Evolutionary conservation across 2,797 vertebrate species (phyloP), one percentile per base, ranked within the genome.

Genomic region (Sebastes oblongus): DNA sequence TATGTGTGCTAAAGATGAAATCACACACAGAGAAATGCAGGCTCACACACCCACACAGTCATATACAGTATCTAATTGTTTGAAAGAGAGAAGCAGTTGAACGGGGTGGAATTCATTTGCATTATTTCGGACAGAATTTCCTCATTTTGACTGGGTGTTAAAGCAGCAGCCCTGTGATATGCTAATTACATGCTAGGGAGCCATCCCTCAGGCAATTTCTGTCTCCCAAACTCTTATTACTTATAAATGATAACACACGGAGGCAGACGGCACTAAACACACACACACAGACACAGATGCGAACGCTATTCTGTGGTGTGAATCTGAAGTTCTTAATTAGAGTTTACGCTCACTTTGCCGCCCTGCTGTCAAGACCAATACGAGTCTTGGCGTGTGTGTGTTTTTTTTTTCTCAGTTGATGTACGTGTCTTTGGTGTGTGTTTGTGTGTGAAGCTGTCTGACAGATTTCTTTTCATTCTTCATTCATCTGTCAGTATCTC

Each of bases 151-250:
- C 84, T 89, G 80, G 79, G 64, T 86, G 81, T 82, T 81, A 79
- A 75, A 76, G 79, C 73, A 71, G 83, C 84, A 85, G 69, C 68
- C 18, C 62, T 77, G 30, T 73, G 29, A 87, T 85, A 88, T 92
- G 86, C 84, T 90, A 85, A 92, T 88, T 39, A 77, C 10, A 77
- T 71, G 72, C 80, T 72, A 62, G 71, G 69, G 77, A 84, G 59
- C 56, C 4, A 29, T 20, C 58, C 16, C 55, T n/a, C 58, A 3
- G 27, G 78, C 61, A 75, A 2, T 70, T 42, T 75, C 66, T 73
- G 36, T 70, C 65, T 69, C 42, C 25, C 55, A 80, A 78, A 80
- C 75, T 78, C 27, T 34, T 60, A 42, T 55, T 78, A 70, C 74
- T 59, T 66, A 77, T 73, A 75, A 86, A 81, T 77, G 66, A 80